Percentiles rank a stretch among this genome's conserved stretches.
Evolutionary conservation across 2,797 vertebrate genomes (phyloP).

Genomic region (Morelia viridis): DNA sequence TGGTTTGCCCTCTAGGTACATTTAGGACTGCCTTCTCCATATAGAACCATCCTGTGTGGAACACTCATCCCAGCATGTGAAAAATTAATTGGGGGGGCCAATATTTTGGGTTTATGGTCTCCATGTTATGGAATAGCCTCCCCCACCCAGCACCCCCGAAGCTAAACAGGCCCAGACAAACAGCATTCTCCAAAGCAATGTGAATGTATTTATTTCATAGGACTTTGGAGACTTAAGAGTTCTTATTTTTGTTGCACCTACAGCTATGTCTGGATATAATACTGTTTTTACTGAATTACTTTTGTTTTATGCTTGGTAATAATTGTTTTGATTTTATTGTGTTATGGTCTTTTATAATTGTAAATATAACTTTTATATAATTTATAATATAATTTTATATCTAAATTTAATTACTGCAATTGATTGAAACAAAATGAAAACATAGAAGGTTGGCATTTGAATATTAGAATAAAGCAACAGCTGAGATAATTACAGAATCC

Average conservation of each 20-base stretch:
- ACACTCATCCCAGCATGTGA: background rate
- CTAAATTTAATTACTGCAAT: background rate
- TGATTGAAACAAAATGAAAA: background rate
- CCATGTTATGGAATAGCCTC: background rate
- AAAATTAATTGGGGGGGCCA: background rate
- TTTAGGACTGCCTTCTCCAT: background rate
- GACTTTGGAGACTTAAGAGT: background rate
- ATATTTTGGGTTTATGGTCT: background rate
- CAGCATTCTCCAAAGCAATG: background rate
- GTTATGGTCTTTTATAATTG: background rate
- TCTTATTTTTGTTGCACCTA: background rate
- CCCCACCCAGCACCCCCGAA: background rate
- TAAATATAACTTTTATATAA: background rate
- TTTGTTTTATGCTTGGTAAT: background rate
- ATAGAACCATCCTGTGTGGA: background rate
- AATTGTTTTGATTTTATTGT: background rate
- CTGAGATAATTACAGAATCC: background rate
- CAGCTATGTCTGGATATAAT: background rate
- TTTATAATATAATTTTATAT: background rate
- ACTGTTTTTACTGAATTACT: background rate
- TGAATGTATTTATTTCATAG: background rate
- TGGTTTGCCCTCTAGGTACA: background rate
- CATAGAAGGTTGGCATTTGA: background rate
- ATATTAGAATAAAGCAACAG: background rate
- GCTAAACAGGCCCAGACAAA: background rate